These are phyloP conservation scores for Pterois miles DNA, from an alignment of 2,797 vertebrate genomes.

Conservation along the genomic window DNA sequence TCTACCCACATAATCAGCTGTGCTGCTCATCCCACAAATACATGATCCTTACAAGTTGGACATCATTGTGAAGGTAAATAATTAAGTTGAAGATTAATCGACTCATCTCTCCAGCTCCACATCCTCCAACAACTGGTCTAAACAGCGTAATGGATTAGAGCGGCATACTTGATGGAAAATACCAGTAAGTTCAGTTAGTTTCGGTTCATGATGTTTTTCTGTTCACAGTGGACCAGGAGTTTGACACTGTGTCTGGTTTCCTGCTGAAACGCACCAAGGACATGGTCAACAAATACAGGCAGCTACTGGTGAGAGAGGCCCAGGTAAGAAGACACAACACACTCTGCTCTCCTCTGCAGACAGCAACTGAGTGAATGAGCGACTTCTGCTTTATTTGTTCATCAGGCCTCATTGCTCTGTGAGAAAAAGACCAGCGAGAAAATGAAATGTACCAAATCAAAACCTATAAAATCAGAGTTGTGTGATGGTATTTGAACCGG, in stretches of 20 bases:
- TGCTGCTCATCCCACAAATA: too few species aligned
- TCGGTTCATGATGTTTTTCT: background rate
- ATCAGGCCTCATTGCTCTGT: background rate
- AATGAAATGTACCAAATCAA: background rate
- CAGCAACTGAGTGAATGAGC: background rate
- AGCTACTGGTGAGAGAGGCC: conserved; percentile 83
- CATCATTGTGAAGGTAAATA: too few species aligned
- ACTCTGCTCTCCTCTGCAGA: too few species aligned
- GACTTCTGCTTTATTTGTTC: background rate
- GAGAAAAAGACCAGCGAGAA: too few species aligned
- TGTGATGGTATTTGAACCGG: conserved; percentile 1
- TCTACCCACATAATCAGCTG: too few species aligned
- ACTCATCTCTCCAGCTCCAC: too few species aligned
- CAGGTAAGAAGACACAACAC: conserved; percentile 67
- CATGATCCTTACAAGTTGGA: too few species aligned
- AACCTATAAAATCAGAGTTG: background rate
- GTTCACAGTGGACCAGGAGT: conserved; percentile 85
- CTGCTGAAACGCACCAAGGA: conserved; percentile 86
- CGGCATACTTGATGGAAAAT: too few species aligned
- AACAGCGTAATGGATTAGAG: too few species aligned
- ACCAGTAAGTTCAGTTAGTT: background rate
- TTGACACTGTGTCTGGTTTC: conserved; percentile 82
- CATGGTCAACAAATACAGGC: conserved; percentile 88
- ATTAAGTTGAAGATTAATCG: too few species aligned
- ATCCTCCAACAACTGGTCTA: too few species aligned